phyloP scores from a whole-genome alignment of 2,888 invertebrate species.

The Netelia melanura region DNA sequence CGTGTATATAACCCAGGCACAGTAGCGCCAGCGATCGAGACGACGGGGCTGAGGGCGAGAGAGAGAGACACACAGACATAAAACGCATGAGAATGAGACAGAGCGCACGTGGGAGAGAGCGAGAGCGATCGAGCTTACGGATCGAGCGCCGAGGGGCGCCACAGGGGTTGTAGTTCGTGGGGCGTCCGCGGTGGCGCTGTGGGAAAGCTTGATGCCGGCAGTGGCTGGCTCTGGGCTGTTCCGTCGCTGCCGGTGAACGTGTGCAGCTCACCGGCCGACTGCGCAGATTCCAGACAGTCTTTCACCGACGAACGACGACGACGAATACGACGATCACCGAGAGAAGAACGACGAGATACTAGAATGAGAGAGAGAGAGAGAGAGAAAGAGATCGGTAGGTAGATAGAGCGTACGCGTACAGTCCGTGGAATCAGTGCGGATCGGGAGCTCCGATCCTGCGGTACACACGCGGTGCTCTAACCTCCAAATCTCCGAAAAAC shows the following conservation, averaged over 20 bases:
- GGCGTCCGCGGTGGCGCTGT: conserved; percentile 33
- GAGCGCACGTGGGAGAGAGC: background rate
- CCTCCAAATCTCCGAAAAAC: conserved; percentile 39
- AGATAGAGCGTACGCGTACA: conserved; percentile 45
- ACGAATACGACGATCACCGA: conserved; percentile 71
- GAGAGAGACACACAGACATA: conserved; percentile 4
- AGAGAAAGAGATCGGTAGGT: conserved; percentile 20
- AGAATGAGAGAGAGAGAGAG: conserved; percentile 31
- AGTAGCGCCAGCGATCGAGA: background rate
- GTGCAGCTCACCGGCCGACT: conserved; percentile 72
- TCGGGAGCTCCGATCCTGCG: conserved; percentile 69
- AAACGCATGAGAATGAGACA: conserved; percentile 10
- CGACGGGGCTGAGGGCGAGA: conserved; percentile 2
- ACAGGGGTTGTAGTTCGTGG: conserved; percentile 52
- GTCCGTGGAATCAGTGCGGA: conserved; percentile 67
- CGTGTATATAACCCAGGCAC: conserved; percentile 40
- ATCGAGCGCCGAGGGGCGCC: conserved; percentile 53
- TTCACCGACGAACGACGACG: conserved; percentile 65
- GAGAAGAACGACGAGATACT: conserved; percentile 43
- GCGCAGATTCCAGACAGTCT: conserved; percentile 77
- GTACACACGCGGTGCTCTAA: conserved; percentile 58
- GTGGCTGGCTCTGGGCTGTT: conserved; percentile 37
- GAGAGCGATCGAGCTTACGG: conserved; percentile 53
- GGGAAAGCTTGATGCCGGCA: conserved; percentile 40
- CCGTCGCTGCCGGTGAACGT: conserved; percentile 59